Evolutionary conservation across 2,113 vertebrate species (phyloP), one percentile per base, ranked within the genome.

Genomic region (Acrocephalus kingi): DNA sequence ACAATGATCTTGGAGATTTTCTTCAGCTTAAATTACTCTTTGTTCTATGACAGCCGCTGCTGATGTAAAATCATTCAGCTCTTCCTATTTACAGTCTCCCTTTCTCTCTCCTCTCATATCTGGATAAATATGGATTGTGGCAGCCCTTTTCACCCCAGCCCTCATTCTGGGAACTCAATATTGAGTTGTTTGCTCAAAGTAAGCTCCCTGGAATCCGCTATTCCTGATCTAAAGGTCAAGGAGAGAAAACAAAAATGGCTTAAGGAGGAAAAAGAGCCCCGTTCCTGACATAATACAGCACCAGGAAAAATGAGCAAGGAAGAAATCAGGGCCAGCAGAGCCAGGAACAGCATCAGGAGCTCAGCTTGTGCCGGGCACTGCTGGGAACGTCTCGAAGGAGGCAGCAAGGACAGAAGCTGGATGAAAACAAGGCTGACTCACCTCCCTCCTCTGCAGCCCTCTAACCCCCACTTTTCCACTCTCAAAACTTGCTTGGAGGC

Each of bases 221-320:
- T 89, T 93, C 28, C 81, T 89, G 81, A 56, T 19, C 27, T 13
- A 87, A 95, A 95, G 90, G 90, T 89, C 93, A 95, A 87, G 56
- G 49, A 68, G 39, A 71, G 15, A 30, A 55, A 43, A 49, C 28
- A 59, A 79, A 90, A 66, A 7, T 0, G 11, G 43, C 30, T 82
- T 71, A 33, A 55, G 73, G 28, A 62, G 20, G 25, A 7, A 30
- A 80, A 77, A 59, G 58, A 58, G 49, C 30, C 30, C 59, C 3
- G 46, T 43, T 49, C n/a, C 33, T 79, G 48, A 75, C 69, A 82
- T 63, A 88, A 83, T 3, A 43, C 15, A 77, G 9, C 69, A 67
- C 1, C 28, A 72, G 54, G 31, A 81, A 59, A 91, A 76, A 88
- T 2, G 13, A 86, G 22, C 2, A 6, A 54, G 43, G 88, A 73